phyloP scores from a whole-genome alignment of 2,888 invertebrate genomes.

The Trimorus sp. region DNA sequence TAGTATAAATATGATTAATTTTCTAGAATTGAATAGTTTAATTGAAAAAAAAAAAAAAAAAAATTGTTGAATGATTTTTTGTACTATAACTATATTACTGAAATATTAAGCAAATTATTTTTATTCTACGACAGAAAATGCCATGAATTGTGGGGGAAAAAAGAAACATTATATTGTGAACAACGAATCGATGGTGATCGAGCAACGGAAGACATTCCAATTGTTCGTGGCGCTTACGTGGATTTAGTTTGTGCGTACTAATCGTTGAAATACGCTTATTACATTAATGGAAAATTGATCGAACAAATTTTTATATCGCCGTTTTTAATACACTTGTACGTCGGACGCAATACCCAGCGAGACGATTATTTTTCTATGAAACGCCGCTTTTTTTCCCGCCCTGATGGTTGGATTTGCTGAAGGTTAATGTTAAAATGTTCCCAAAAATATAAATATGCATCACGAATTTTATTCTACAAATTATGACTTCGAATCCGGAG shows the following conservation, averaged over 20 bases:
- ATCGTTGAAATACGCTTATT: not conserved
- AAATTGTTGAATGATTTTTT: no score
- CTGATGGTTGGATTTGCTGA: no score
- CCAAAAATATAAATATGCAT: no score
- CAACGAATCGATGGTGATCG: constrained; percentile 31
- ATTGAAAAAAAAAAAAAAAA: not conserved
- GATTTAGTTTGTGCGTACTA: constrained; percentile 16
- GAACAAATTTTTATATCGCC: constrained; percentile 29
- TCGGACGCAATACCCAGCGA: not conserved
- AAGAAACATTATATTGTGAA: constrained; percentile 6
- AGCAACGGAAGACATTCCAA: constrained; percentile 2
- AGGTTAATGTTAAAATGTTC: no score
- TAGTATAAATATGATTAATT: no score
- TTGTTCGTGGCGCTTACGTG: not conserved
- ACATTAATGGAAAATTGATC: not conserved
- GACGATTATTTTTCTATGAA: no score
- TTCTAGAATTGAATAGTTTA: no score
- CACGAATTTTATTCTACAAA: no score
- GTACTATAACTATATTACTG: not conserved
- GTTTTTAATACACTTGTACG: constrained; percentile 31
- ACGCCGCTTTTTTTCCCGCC: no score
- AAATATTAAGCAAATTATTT: not conserved
- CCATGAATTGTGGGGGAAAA: no score
- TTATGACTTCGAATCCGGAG: no score
- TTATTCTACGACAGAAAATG: not conserved